phyloP scores from a whole-genome alignment of 1,140 invertebrate genomes.

The Orchestia grillus region DNA sequence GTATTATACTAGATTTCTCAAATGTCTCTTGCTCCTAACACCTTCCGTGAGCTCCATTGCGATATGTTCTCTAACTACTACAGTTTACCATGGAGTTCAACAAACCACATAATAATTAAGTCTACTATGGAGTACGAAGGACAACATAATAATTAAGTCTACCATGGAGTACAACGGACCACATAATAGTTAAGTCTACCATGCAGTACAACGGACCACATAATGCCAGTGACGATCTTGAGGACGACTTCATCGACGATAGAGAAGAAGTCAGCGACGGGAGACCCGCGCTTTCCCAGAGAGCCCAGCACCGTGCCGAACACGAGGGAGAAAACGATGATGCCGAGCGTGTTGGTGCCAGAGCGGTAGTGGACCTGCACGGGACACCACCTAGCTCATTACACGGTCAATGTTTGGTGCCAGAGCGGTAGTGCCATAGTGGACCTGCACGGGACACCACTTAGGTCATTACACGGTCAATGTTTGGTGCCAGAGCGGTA shows the following conservation, averaged over 20 bases:
- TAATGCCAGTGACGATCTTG: constrained; percentile 89
- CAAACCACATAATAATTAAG: too few relatives aligned
- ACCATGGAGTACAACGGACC: constrained; percentile 77
- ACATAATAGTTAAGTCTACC: too few relatives aligned
- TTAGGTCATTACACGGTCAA: background rate
- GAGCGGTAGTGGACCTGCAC: constrained; percentile 73
- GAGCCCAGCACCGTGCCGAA: constrained; percentile 88
- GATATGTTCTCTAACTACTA: background rate
- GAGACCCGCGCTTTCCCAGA: constrained; percentile 77
- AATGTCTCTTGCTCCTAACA: background rate
- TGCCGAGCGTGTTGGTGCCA: constrained; percentile 88
- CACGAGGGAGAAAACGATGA: constrained; percentile 88
- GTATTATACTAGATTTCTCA: background rate
- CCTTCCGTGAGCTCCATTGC: background rate
- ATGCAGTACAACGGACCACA: constrained; percentile 82
- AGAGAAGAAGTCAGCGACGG: constrained; percentile 85
- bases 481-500: constrained; percentile 85
- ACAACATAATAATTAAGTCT: too few relatives aligned
- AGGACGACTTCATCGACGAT: constrained; percentile 87
- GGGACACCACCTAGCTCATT: background rate
- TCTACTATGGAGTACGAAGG: too few relatives aligned
- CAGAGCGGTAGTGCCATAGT: constrained; percentile 78
- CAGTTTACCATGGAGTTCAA: too few relatives aligned
- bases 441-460: constrained; percentile 57
- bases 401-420: too few relatives aligned